Evolutionary conservation across 53 echinoderm and acorn worm species (phyloP).

Genomic region (Patiria pectinifera): DNA sequence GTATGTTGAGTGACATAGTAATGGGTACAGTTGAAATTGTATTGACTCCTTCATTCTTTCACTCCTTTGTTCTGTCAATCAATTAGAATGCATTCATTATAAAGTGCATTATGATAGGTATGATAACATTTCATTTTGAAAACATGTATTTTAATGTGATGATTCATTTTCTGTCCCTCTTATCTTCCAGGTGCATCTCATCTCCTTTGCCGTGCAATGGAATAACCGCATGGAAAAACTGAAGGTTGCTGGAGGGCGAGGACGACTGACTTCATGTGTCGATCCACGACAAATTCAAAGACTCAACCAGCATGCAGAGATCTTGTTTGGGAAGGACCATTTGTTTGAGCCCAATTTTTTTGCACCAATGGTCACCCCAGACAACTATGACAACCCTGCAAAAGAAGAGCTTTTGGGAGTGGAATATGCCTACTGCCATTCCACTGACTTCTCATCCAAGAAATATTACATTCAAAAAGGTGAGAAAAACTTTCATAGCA

Average conservation of each 20-base stretch:
- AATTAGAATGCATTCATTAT: background rate
- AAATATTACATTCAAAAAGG: slow-evolving; percentile 50
- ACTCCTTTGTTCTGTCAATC: too few relatives aligned
- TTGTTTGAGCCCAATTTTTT: slow-evolving; percentile 70
- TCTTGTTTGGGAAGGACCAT: slow-evolving; percentile 73
- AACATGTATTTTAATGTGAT: slow-evolving; percentile 39
- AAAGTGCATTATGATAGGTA: slow-evolving; percentile 46
- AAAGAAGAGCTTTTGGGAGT: slow-evolving; percentile 76
- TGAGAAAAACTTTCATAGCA: slow-evolving; percentile 51
- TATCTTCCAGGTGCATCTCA: slow-evolving; percentile 70
- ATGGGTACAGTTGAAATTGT: slow-evolving; percentile 40
- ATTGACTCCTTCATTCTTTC: too few relatives aligned
- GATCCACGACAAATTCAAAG: slow-evolving; percentile 69
- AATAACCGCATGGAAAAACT: slow-evolving; percentile 63
- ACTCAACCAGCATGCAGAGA: slow-evolving; percentile 65
- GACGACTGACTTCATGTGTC: slow-evolving; percentile 51
- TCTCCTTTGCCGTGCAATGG: slow-evolving; percentile 77
- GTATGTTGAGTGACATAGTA: slow-evolving; percentile 23
- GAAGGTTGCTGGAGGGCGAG: slow-evolving; percentile 71
- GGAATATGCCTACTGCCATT: slow-evolving; percentile 77
- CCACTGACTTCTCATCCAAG: slow-evolving; percentile 69
- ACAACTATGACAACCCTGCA: slow-evolving; percentile 42
- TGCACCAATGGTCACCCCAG: slow-evolving; percentile 68
- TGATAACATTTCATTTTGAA: slow-evolving; percentile 31
- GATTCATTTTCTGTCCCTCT: slow-evolving; percentile 53